phyloP scores from a whole-genome alignment of 2,888 invertebrate species.

The Drosophila formosana region DNA sequence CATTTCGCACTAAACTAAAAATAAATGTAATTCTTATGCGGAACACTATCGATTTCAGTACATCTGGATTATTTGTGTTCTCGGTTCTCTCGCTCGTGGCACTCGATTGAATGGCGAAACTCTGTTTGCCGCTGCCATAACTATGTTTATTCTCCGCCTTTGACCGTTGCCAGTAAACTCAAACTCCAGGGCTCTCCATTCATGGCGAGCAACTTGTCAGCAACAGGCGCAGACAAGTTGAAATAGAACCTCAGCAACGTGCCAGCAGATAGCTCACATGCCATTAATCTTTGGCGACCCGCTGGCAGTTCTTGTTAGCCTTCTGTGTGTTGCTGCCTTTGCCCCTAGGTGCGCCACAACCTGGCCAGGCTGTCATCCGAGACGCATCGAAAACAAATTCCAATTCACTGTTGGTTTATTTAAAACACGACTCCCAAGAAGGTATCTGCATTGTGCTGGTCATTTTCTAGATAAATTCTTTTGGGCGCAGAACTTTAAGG shows the following conservation, averaged over 20 bases:
- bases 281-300: slow-evolving; percentile 48
- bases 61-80: background rate
- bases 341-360: slow-evolving; percentile 22
- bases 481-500: too few species aligned
- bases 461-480: background rate
- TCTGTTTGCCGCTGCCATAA: background rate
- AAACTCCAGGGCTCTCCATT: background rate
- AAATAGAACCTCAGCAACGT: slow-evolving; percentile 33
- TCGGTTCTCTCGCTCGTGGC: background rate
- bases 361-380: slow-evolving; percentile 7
- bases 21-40: slow-evolving; percentile 10
- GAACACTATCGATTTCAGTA: background rate
- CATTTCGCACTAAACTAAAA: background rate
- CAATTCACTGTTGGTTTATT: slow-evolving; percentile 13
- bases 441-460: background rate
- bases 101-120: slow-evolving; percentile 3
- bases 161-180: background rate
- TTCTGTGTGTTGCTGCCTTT: slow-evolving; percentile 7
- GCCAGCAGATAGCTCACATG: slow-evolving; percentile 24
- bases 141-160: background rate
- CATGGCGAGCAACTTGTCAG: slow-evolving; percentile 24
- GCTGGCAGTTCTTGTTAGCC: slow-evolving; percentile 28
- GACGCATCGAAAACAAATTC: slow-evolving; percentile 28
- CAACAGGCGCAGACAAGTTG: slow-evolving; percentile 11
- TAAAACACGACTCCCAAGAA: too few species aligned